Conservation (phyloP, 1,140 invertebrate species). For the Zaprionus vittiger region DNA sequence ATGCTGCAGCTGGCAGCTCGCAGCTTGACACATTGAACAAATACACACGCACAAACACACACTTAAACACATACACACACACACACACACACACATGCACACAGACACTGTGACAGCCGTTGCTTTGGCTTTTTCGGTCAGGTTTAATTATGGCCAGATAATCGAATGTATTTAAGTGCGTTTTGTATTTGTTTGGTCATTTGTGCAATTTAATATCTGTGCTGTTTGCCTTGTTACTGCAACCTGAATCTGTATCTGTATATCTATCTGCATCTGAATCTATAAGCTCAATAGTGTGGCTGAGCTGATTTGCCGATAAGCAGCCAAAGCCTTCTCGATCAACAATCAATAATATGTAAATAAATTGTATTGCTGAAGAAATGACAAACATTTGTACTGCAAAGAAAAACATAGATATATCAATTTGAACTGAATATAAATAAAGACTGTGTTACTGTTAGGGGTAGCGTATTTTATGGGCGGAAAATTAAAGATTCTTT, state of each 20-base stretch:
- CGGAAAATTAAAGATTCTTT: neutral
- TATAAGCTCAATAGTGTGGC: neutral
- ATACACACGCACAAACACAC: neutral
- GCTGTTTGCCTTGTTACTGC: neutral
- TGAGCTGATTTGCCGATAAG: neutral
- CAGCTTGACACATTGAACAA: constrained; percentile 26
- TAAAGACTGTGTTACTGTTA: neutral
- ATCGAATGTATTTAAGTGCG: constrained; percentile 35
- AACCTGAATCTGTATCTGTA: neutral
- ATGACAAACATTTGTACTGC: neutral
- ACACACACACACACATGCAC: neutral
- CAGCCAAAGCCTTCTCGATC: neutral
- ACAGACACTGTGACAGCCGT: constrained; percentile 14
- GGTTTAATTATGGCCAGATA: constrained; percentile 38
- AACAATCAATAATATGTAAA: neutral
- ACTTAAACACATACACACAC: neutral
- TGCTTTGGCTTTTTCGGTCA: constrained; percentile 17
- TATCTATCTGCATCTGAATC: neutral
- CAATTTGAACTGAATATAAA: neutral
- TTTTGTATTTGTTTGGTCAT: neutral
- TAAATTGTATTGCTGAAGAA: neutral
- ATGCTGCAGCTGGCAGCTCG: constrained; percentile 29
- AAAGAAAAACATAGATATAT: neutral
- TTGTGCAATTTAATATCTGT: neutral
- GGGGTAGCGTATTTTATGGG: too few relatives aligned